Evolutionary conservation across 2,888 invertebrate species (phyloP).

Genomic region (Lasioglossum vierecki): DNA sequence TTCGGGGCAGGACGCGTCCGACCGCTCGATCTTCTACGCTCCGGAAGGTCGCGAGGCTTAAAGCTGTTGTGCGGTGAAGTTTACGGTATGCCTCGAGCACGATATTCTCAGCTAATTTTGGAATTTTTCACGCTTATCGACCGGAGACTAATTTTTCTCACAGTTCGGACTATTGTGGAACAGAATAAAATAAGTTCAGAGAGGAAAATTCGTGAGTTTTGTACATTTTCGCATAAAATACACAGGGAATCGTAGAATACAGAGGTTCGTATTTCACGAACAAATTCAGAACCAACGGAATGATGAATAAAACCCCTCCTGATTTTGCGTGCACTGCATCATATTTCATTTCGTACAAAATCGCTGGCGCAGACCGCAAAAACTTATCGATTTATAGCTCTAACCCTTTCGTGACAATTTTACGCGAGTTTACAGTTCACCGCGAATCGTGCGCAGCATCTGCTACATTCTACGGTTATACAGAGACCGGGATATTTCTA

Average conservation of each 20-base stretch:
- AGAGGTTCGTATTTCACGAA: neutral
- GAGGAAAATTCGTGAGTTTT: too few species aligned
- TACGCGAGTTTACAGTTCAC: neutral
- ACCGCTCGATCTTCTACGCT: neutral
- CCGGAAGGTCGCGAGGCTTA: slow-evolving; percentile 15
- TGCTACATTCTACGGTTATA: neutral
- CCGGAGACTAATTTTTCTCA: neutral
- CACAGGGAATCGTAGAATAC: neutral
- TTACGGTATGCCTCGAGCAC: slow-evolving; percentile 8
- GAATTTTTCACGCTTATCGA: neutral
- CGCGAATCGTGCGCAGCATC: neutral
- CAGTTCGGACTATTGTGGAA: neutral
- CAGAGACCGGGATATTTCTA: neutral
- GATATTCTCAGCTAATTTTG: neutral
- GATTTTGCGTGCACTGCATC: neutral
- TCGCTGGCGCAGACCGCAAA: neutral
- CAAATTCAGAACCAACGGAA: neutral
- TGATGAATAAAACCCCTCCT: neutral
- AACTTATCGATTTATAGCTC: neutral
- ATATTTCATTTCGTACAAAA: neutral
- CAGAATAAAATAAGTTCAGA: neutral
- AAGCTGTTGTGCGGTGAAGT: neutral
- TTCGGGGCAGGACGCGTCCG: slow-evolving; percentile 2
- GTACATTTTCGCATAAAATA: neutral
- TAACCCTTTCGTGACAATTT: neutral